Base-by-base conservation (phyloP, 2,888 invertebrate genomes). In the Pyrgus malvae region DNA sequence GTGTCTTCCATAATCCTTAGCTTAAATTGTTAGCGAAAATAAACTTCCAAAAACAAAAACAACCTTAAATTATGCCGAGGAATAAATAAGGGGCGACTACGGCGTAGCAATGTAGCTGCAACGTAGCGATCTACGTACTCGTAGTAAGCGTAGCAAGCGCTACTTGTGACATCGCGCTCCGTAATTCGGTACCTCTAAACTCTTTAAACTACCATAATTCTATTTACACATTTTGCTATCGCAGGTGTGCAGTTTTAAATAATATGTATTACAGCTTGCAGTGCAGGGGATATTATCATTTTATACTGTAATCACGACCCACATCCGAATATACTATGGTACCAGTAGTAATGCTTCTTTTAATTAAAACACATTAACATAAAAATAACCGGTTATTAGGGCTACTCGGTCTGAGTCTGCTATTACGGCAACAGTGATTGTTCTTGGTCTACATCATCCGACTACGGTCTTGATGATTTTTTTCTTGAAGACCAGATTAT, bases 161-260 rank as follows among this genome's bases (percentile, higher is more conserved):
- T 67, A 70, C 69, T 76, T 68, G 75, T 73, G 75, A 76, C 76
- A 71, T 67, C 70, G 72, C 74, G 71, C 72, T 71, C 72, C 68
- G 76, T 82, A 82, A 80, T 83, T 83, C 71, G 74, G 77, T 74
- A 75, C 75, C 78, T 79, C 76, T 82, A n/a, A 37, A 37, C 37
- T 37, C 37, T 37, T 83, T 83, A 73, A 82, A 86, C 81, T 83
- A 82, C 81, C 81, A 87, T 87, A 87, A 87, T 80, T 87, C 74
- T 77, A 78, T 70, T 73, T 78, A 80, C 76, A 71, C 79, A 83
- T 82, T 82, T 75, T 84, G 84, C 82, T 78, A 81, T 72, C 74
- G 78, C 78, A 78, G 62, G 57, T 60, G 55, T 62, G 58, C 53
- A 50, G 60, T 55, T 56, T 50, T 59, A 56, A 56, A 35, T 51